phyloP scores from a whole-genome alignment of 2,113 vertebrate genomes.

The Paedocypris sp. region DNA sequence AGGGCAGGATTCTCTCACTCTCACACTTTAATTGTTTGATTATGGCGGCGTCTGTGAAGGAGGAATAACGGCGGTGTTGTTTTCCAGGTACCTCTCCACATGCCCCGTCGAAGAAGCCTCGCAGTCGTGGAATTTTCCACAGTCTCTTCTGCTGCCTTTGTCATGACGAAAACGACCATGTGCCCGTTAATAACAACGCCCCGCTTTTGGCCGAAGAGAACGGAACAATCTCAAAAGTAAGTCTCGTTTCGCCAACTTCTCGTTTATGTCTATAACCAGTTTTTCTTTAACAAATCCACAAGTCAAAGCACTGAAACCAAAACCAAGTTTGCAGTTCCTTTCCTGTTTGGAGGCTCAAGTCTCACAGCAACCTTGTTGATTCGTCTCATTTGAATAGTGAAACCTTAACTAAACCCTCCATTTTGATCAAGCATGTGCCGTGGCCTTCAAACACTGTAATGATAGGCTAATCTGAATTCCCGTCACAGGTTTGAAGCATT shows the following conservation, averaged over 20 bases:
- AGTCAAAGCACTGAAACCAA: constrained; percentile 25
- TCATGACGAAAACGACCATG: constrained; percentile 61
- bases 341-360: constrained; percentile 41
- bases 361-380: too few species aligned
- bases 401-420: too few species aligned
- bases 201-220: constrained; percentile 69
- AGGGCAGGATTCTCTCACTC: too few species aligned
- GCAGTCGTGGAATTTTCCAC: constrained; percentile 61
- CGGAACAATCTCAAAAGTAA: constrained; percentile 69
- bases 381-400: too few species aligned
- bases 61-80: too few species aligned
- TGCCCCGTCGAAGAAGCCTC: constrained; percentile 63
- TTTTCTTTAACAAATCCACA: too few species aligned
- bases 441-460: too few species aligned
- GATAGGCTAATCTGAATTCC: background rate
- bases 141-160: constrained; percentile 74
- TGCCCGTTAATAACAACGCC: constrained; percentile 61
- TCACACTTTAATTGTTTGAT: too few species aligned
- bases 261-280: too few species aligned
- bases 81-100: constrained; percentile 54
- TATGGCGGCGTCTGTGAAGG: too few species aligned
- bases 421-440: too few species aligned
- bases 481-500: background rate
- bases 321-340: constrained; percentile 39
- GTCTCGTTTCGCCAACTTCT: constrained; percentile 3